These are phyloP conservation scores for Diglossa cyanea DNA, from an alignment of 2,797 vertebrate species.

Conservation along the genomic window DNA sequence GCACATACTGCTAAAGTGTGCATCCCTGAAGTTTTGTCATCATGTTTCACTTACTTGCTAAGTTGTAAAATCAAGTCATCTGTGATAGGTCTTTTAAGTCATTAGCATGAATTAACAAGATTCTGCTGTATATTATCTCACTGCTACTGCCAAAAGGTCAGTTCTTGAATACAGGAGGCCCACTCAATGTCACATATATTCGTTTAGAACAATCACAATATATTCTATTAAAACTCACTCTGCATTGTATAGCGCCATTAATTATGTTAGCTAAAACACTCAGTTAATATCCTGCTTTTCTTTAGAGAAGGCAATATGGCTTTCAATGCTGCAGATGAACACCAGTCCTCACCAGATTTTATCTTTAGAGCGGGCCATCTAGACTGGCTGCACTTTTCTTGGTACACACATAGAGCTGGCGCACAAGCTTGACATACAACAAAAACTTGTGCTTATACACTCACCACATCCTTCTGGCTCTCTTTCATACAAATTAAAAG, in stretches of 20 bases:
- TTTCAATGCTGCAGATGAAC: background rate
- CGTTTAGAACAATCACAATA: background rate
- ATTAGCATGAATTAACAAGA: conserved; percentile 57
- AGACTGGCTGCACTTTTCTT: background rate
- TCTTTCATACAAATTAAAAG: background rate
- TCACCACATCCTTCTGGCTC: background rate
- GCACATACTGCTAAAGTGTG: background rate
- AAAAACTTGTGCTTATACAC: background rate
- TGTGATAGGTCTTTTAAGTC: background rate
- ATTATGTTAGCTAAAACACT: background rate
- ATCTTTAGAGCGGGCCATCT: background rate
- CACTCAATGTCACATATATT: background rate
- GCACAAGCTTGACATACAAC: background rate
- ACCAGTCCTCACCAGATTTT: background rate
- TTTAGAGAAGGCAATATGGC: background rate
- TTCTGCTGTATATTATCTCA: conserved; percentile 31
- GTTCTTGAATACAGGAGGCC: background rate
- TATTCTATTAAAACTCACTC: background rate
- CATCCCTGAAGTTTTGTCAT: background rate
- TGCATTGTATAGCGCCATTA: background rate
- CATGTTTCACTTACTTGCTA: conserved; percentile 25
- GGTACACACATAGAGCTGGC: accelerated
- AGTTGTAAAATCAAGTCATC: conserved; percentile 55
- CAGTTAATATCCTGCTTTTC: background rate
- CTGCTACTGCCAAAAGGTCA: conserved; percentile 8